Evolutionary conservation across 2,113 vertebrate species (phyloP).

Genomic region (Lepus timidus): DNA sequence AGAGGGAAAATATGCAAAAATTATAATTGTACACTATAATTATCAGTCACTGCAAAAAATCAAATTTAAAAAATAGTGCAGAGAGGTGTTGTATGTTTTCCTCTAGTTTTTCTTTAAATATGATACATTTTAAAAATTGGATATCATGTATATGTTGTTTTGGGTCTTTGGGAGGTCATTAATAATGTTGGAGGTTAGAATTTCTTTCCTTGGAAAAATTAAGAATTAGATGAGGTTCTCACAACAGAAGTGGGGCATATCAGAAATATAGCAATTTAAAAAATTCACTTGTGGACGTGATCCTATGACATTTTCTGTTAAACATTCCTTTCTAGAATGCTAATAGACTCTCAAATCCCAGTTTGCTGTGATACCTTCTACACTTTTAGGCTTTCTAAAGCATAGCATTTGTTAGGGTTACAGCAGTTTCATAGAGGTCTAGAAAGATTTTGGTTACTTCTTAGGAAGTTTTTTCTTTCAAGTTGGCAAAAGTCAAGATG

Average conservation of each 20-base stretch:
- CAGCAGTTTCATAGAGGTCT: background rate
- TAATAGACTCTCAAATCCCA: background rate
- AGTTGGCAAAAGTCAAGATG: background rate
- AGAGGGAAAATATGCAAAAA: background rate
- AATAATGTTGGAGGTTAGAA: background rate
- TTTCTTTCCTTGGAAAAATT: background rate
- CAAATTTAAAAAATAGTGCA: background rate
- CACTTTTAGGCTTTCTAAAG: background rate
- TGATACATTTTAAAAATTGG: background rate
- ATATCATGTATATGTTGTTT: background rate
- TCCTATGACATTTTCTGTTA: background rate
- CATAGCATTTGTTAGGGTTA: background rate
- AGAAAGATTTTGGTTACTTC: background rate
- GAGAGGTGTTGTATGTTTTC: background rate
- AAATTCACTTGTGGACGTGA: background rate
- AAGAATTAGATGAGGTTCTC: background rate
- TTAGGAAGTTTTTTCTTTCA: background rate
- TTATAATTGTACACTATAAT: background rate
- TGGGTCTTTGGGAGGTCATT: background rate
- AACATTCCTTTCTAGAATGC: background rate
- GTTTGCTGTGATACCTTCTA: background rate
- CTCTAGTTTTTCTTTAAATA: background rate
- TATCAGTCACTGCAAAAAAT: background rate
- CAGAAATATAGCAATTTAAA: background rate
- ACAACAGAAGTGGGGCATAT: background rate